phyloP scores from a whole-genome alignment of 1,140 invertebrate species.

The Trinorchestia longiramus region DNA sequence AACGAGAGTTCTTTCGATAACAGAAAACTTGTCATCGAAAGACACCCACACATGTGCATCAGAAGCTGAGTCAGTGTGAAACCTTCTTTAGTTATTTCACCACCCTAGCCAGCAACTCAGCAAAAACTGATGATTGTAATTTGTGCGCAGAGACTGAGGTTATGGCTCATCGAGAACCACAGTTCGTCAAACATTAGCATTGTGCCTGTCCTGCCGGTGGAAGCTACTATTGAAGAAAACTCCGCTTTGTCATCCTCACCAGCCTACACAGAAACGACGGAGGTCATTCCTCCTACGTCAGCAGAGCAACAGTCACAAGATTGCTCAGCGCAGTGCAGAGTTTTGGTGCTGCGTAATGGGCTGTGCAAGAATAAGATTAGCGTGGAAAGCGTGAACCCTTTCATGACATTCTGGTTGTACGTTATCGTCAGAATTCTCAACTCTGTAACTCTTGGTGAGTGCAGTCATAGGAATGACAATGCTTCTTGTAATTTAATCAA shows the following conservation, averaged over 20 bases:
- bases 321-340: conserved; percentile 20
- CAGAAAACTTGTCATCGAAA: too few species aligned
- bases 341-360: background rate
- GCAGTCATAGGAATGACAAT: background rate
- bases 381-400: conserved; percentile 44
- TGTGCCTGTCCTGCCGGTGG: background rate
- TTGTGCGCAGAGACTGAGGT: background rate
- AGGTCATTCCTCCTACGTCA: background rate
- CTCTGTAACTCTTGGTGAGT: conserved; percentile 42
- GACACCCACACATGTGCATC: too few species aligned
- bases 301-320: background rate
- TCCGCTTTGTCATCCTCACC: background rate
- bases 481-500: too few species aligned
- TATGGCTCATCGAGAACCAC: background rate
- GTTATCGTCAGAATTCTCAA: conserved; percentile 49
- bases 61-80: too few species aligned
- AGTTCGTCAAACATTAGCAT: background rate
- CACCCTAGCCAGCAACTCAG: too few species aligned
- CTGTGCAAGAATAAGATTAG: conserved; percentile 44
- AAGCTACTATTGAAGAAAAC: background rate
- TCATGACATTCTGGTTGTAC: conserved; percentile 42
- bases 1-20: too few species aligned
- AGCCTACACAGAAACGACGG: background rate
- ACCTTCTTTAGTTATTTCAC: too few species aligned
- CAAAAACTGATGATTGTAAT: background rate